Evolutionary conservation across 2,797 vertebrate genomes (phyloP).

Genomic region (Avahi laniger): DNA sequence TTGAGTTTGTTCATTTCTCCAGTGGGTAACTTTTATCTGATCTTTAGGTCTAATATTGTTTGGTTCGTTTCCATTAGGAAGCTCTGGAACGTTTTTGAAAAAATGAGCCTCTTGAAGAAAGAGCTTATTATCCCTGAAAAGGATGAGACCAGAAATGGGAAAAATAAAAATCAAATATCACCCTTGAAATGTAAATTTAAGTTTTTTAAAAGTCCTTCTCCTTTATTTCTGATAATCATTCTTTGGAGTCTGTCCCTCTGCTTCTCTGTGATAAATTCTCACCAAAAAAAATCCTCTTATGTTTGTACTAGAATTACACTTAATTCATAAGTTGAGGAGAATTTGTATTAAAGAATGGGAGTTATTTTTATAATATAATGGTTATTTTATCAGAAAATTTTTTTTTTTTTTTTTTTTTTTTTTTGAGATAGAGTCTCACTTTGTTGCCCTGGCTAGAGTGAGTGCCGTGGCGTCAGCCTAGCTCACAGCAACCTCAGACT

Average conservation of each 20-base stretch:
- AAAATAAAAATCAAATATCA: neutral
- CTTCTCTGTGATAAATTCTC: neutral
- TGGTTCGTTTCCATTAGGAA: constrained; percentile 53
- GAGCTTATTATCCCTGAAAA: constrained; percentile 1
- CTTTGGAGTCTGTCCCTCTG: neutral
- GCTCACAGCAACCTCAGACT: too few species aligned
- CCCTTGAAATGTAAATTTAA: neutral
- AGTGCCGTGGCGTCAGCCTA: too few species aligned
- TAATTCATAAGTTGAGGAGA: neutral
- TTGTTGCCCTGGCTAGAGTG: too few species aligned
- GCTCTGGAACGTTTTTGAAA: constrained; percentile 29
- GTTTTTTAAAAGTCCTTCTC: neutral
- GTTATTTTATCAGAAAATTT: neutral
- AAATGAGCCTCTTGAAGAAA: neutral
- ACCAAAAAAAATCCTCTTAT: neutral
- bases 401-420: too few species aligned
- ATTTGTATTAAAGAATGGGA: neutral
- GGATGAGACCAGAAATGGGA: neutral
- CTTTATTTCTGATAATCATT: neutral
- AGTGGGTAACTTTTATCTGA: constrained; percentile 24
- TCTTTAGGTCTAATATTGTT: constrained; percentile 17
- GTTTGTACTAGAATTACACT: neutral
- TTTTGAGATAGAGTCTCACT: too few species aligned
- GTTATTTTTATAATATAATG: constrained; percentile 12
- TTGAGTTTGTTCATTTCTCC: constrained; percentile 16